Evolutionary conservation across 2,797 vertebrate genomes (phyloP), one percentile per base, ranked within the genome.

Genomic region (Crax fasciolata): DNA sequence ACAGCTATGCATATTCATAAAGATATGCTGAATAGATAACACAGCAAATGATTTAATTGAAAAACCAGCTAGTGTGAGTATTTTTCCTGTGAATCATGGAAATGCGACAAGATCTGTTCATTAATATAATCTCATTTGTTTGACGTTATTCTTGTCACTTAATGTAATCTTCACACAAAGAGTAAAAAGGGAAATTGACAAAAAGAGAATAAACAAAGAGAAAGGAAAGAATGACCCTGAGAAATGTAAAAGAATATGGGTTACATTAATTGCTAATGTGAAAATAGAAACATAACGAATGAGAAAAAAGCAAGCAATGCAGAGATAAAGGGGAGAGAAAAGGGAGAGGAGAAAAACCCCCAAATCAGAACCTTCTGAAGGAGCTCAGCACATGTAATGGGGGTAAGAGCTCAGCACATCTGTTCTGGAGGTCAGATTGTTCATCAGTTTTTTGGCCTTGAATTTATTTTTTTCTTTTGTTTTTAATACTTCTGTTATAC

Each of bases 41-140:
- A 59, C 57, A 89, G 84, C 86, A 94, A 96, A 95, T 87, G 35
- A 76, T 96, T 97, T 96, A 97, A 97, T 97, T 97, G 95, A 95
- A 96, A 95, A 96, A 89, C 84, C 94, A 96, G 94, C 63, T 91
- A 91, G 55, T 70, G 85, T 94, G 94, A 90, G 94, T 82, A 71
- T 84, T 93, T 96, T 93, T 83, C 86, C 72, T 63, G 71, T 83
- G 94, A 95, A 85, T 96, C 86, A 63, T 52, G 54, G 76, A 87
- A 97, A 96, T 63, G 83, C 4, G 74, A 96, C 95, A 95, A 96
- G 96, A 95, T 96, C 96, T 96, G 86, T 92, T 96, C 93, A 96
- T 95, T 95, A 90, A 94, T 91, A 94, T 87, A 92, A 96, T 92
- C 93, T 94, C 93, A 82, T 96, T 97, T 96, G 92, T 91, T 95